These are phyloP conservation scores for Hyalella azteca DNA, from an alignment of 2,888 invertebrate genomes.

Conservation along the genomic window DNA sequence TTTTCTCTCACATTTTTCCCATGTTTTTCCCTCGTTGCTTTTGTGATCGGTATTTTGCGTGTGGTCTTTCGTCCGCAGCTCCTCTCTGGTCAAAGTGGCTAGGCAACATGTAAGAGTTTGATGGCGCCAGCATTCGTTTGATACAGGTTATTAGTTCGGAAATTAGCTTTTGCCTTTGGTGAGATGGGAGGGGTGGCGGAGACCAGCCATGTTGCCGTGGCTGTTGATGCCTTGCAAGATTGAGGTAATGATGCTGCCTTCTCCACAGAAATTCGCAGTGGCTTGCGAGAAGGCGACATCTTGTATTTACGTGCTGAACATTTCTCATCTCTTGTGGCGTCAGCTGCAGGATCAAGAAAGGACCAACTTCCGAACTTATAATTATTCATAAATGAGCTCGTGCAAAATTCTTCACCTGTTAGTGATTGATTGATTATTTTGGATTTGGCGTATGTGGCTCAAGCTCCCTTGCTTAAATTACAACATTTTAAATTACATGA, in stretches of 20 bases:
- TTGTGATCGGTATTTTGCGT: slow-evolving; percentile 30
- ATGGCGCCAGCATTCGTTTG: slow-evolving; percentile 23
- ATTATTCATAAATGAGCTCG: too few relatives aligned
- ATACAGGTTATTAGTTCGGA: slow-evolving; percentile 38
- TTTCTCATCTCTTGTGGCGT: too few relatives aligned
- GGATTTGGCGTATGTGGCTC: too few relatives aligned
- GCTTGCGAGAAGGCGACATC: neutral
- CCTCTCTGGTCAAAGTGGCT: neutral
- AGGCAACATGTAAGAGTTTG: slow-evolving; percentile 6
- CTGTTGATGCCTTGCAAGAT: neutral
- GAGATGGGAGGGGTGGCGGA: neutral
- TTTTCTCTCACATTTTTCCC: slow-evolving; percentile 16
- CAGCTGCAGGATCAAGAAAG: too few relatives aligned
- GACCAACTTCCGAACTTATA: too few relatives aligned
- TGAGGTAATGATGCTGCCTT: slow-evolving; percentile 19
- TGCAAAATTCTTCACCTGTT: too few relatives aligned
- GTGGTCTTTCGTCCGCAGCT: neutral
- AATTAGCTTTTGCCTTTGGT: slow-evolving; percentile 15
- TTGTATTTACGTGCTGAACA: neutral
- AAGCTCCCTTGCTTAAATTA: too few relatives aligned
- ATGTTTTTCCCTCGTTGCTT: neutral
- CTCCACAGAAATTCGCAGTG: neutral
- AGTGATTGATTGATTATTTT: too few relatives aligned
- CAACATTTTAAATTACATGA: too few relatives aligned
- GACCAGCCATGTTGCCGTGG: neutral